Conservation (phyloP, 2,113 vertebrate genomes). For the Scartelaos histophorus region DNA sequence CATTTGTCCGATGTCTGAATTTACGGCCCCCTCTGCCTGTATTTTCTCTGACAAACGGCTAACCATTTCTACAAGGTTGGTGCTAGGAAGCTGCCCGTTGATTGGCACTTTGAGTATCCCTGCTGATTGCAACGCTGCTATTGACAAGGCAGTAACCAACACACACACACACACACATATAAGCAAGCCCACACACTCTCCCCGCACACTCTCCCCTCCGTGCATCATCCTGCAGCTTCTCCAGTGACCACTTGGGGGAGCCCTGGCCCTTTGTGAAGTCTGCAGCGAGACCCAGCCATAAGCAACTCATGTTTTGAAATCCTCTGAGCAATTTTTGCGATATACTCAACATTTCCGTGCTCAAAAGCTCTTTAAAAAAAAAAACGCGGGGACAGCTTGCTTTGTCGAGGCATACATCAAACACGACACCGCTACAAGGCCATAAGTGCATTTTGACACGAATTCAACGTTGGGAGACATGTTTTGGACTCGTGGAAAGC, state of each 20-base stretch:
- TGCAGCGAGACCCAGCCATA: background rate
- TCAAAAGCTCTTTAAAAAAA: slow-evolving; percentile 36
- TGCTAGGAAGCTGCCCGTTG: slow-evolving; percentile 17
- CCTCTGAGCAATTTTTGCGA: slow-evolving; percentile 67
- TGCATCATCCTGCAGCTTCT: slow-evolving; percentile 33
- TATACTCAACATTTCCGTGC: slow-evolving; percentile 57
- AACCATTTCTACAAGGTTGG: background rate
- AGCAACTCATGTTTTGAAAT: slow-evolving; percentile 66
- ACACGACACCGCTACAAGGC: background rate
- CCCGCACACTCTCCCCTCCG: slow-evolving; percentile 20
- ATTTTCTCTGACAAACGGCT: background rate
- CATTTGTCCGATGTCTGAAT: background rate
- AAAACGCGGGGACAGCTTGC: slow-evolving; percentile 9
- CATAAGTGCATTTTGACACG: slow-evolving; percentile 4
- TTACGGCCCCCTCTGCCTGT: background rate
- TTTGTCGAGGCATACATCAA: slow-evolving; percentile 25
- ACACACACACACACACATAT: background rate
- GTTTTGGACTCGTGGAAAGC: background rate
- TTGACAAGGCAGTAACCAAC: slow-evolving; percentile 41
- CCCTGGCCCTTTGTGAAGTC: slow-evolving; percentile 66
- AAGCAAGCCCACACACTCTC: slow-evolving; percentile 5
- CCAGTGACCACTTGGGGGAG: slow-evolving; percentile 73
- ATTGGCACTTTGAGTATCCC: slow-evolving; percentile 61
- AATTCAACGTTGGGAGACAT: background rate
- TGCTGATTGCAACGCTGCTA: slow-evolving; percentile 51